Evolutionary conservation across 2,888 invertebrate species (phyloP), one percentile per base, ranked within the genome.

Genomic region (Melanophora roralis): DNA sequence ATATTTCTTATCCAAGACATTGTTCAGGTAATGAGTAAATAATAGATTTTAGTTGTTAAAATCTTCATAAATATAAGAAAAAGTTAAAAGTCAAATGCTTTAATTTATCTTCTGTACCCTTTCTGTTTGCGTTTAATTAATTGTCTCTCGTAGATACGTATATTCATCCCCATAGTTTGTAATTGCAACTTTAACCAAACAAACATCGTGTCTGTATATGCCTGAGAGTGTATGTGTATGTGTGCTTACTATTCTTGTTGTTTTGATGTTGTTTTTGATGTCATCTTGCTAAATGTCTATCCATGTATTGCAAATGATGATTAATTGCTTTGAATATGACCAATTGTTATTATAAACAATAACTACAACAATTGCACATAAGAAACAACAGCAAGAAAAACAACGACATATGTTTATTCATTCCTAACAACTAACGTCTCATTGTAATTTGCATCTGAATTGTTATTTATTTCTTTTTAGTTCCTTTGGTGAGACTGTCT

Each of bases 291-390:
- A 76, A 64, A 78, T 78, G 75, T 81, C 75, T 82, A 82, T 69
- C 47, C 64, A 67, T 76, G 60, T 60, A 65, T 49, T 87, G 87
- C 85, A 85, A 86, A 86, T 86, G 85, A 87, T 88, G 88, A 87
- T 88, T 87, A 87, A 88, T 88, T 85, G 88, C 87, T 83, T 87
- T 86, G 84, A 86, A 84, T 85, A 83, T 83, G 79, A 75, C 57
- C 81, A 84, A 77, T 68, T 67, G 75, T 76, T 73, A 65, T 65
- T 72, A 67, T 74, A 64, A 69, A 59, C 62, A 78, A 62, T 80
- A 83, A 71, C 64, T 67, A 14, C 72, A 67, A 49, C 40, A 47
- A 12, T 23, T 36, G 7, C 36, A 36, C 1, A 7, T 59, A 60
- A 34, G 60, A 53, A 38, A n/a, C 51, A 71, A 11, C 62, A 49